phyloP scores from a whole-genome alignment of 2,888 invertebrate species.

The Platycheirus albimanus region DNA sequence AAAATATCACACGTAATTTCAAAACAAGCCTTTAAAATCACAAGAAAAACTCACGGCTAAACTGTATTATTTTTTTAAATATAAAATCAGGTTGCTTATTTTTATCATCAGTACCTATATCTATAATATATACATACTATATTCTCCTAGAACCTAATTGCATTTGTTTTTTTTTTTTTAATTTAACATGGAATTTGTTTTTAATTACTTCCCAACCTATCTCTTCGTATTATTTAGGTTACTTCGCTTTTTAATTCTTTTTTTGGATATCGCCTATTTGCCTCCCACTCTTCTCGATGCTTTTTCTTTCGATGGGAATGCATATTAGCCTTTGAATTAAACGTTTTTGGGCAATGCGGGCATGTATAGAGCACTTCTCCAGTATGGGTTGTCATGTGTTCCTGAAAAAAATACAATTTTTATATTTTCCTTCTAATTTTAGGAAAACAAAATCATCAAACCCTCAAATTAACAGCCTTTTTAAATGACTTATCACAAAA shows the following conservation, averaged over 20 bases:
- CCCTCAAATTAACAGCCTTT: slow-evolving; percentile 74
- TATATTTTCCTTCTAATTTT: too few species aligned
- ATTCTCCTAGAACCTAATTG: too few species aligned
- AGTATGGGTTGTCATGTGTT: slow-evolving; percentile 78
- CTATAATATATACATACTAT: too few species aligned
- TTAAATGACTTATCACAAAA: slow-evolving; percentile 79
- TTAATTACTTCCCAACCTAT: too few species aligned
- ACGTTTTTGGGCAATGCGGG: slow-evolving; percentile 77
- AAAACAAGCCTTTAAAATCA: too few species aligned
- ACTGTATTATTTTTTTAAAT: too few species aligned
- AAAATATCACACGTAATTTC: too few species aligned
- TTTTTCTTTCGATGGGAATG: slow-evolving; percentile 78
- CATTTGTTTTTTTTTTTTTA: too few species aligned
- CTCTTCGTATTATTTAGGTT: not conserved
- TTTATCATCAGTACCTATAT: too few species aligned
- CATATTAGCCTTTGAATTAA: slow-evolving; percentile 78
- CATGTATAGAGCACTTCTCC: slow-evolving; percentile 77
- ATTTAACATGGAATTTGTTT: too few species aligned
- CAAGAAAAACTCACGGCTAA: too few species aligned
- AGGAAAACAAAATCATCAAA: not conserved
- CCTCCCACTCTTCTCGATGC: slow-evolving; percentile 77
- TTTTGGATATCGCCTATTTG: slow-evolving; percentile 70
- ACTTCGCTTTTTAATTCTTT: slow-evolving; percentile 20
- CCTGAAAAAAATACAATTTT: slow-evolving; percentile 48
- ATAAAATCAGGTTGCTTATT: too few species aligned